Percentiles rank a stretch among this genome's conserved stretches.
Evolutionary conservation across 2,113 vertebrate genomes (phyloP).

Genomic region (Struthio camelus): DNA sequence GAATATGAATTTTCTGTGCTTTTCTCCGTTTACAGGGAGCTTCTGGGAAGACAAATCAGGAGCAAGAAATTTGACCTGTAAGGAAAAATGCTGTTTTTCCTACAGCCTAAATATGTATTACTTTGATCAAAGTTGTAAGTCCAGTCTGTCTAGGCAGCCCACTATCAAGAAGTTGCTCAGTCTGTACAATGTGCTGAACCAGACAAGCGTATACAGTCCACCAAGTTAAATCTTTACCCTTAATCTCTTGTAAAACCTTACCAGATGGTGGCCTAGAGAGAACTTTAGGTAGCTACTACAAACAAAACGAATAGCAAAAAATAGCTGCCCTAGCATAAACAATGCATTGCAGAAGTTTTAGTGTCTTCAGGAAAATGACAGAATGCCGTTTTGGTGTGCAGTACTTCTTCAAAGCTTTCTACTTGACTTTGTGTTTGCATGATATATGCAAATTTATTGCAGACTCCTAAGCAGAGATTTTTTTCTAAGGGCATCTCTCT

Average conservation of each 20-base stretch:
- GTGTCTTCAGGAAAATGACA: background rate
- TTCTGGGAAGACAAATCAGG: background rate
- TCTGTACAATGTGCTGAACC: background rate
- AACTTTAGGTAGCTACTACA: constrained; percentile 19
- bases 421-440: background rate
- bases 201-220: background rate
- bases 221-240: background rate
- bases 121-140: background rate
- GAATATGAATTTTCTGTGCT: background rate
- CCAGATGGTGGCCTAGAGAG: constrained; percentile 61
- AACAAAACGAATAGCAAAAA: background rate
- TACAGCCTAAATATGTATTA: background rate
- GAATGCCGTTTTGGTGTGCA: background rate
- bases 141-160: background rate
- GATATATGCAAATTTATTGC: constrained; percentile 37
- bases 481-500: constrained; percentile 26
- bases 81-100: background rate
- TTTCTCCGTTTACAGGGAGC: background rate
- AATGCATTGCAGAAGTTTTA: background rate
- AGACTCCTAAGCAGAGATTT: constrained; percentile 7
- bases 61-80: background rate
- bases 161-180: background rate
- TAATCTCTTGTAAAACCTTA: constrained; percentile 64
- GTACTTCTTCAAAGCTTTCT: constrained; percentile 21
- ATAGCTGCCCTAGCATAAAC: background rate